Conservation (phyloP, 2,888 invertebrate genomes). For the Schizotus pectinicornis region DNA sequence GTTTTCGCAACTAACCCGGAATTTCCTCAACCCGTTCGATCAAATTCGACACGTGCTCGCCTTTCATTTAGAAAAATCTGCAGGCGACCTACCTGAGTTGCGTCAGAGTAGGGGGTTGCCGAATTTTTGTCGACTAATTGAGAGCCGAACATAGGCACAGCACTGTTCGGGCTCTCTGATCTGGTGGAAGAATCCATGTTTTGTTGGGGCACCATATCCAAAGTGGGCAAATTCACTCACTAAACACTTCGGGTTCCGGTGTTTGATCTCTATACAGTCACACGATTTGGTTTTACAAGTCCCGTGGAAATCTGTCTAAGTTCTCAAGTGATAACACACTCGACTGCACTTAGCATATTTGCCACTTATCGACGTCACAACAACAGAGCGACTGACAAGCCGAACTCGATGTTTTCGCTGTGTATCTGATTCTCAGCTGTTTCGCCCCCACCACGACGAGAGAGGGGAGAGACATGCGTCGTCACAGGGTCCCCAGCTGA, state of each 20-base stretch:
- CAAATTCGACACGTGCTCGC: neutral
- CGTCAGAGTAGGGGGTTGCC: conserved; percentile 95
- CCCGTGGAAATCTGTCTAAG: conserved; percentile 46
- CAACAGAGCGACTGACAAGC: conserved; percentile 66
- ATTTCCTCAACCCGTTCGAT: neutral
- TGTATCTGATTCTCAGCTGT: conserved; percentile 59
- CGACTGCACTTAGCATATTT: conserved; percentile 53
- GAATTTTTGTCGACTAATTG: conserved; percentile 90
- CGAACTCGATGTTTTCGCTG: conserved; percentile 60
- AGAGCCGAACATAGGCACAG: conserved; percentile 84
- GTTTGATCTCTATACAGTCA: conserved; percentile 27
- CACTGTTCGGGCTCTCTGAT: conserved; percentile 61
- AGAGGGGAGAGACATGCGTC: conserved; percentile 50
- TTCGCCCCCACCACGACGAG: conserved; percentile 47
- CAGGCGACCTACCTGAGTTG: conserved; percentile 83
- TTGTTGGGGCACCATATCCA: conserved; percentile 78
- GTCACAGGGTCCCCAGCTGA: conserved; percentile 48
- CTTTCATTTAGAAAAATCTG: neutral
- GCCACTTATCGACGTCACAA: conserved; percentile 53
- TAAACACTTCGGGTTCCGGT: conserved; percentile 20
- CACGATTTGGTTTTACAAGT: conserved; percentile 13
- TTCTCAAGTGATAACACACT: conserved; percentile 52
- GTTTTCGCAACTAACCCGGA: conserved; percentile 3
- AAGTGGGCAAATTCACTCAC: conserved; percentile 33
- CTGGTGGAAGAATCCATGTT: conserved; percentile 56